Base-by-base conservation (phyloP, 2,888 invertebrate species). In the Sericinus montela region DNA sequence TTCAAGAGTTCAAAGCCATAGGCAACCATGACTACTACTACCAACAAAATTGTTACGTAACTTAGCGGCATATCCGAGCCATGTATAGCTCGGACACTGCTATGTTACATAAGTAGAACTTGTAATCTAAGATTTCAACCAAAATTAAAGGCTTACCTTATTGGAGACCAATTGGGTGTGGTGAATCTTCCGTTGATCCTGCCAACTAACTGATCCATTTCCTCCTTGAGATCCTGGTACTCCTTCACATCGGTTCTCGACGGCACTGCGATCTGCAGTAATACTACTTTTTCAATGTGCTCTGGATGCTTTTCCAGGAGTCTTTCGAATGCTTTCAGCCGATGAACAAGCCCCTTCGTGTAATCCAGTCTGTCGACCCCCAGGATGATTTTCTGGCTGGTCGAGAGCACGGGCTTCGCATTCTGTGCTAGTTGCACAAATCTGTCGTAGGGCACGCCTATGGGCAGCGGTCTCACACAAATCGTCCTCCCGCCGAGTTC, bases 131-230 rank as follows among this genome's bases (percentile, higher is more conserved):
- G n/a, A n/a, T n/a, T n/a, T n/a, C n/a, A n/a, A n/a, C n/a, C n/a
- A n/a, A n/a, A n/a, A n/a, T n/a, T n/a, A n/a, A n/a, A n/a, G 19
- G 53, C 60, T 65, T 59, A 89, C 79, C 93, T 91, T 58, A 97
- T 97, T 0, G 97, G 97, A 0, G 97, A 96, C 97, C 97, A 97
- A 73, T 95, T 96, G 0, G 96, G 95, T 0, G 96, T 97, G 0
- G 96, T 95, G 66, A 97, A 97, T 49, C 94, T 92, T 11, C 97
- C 97, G 70, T 97, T 97, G 51, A 97, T 97, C 50, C 94, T 90
- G 13, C 95, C 97, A 39, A 97, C 96, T 43, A 97, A 73, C 68
- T 97, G 96, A 76, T 97, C 97, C 90, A 97, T 95, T 74, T 96
- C 96, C 63, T 97, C 94, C 67, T 97, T 97, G 49, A 97, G 82